phyloP scores from a whole-genome alignment of 2,888 invertebrate genomes.

The Dastarcus helophoroides region DNA sequence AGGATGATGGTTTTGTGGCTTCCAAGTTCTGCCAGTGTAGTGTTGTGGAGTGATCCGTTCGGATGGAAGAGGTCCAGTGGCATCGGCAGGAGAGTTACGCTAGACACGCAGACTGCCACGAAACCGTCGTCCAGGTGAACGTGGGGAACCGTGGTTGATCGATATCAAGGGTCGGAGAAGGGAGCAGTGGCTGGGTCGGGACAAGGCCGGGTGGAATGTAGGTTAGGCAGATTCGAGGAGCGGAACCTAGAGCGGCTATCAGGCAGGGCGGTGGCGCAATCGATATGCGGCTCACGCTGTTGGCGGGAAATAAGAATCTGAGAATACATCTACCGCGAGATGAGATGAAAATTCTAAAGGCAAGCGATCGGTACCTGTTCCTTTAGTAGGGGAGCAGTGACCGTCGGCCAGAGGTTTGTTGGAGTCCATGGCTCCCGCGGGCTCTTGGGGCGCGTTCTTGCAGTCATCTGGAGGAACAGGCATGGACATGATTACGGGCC shows the following conservation, averaged over 20 bases:
- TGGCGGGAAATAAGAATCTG: conserved; percentile 15
- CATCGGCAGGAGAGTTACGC: too few relatives aligned
- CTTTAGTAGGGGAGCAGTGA: conserved; percentile 35
- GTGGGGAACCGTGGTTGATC: too few relatives aligned
- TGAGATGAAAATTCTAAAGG: conserved; percentile 10
- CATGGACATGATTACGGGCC: conserved; percentile 28
- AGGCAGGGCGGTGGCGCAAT: conserved; percentile 25
- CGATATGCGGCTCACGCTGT: conserved; percentile 19
- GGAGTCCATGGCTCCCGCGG: conserved; percentile 19
- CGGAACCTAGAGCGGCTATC: conserved; percentile 8
- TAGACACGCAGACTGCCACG: too few relatives aligned
- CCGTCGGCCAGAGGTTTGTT: conserved; percentile 33
- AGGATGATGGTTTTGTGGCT: too few relatives aligned
- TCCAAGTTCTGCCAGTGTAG: too few relatives aligned
- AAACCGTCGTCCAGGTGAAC: too few relatives aligned
- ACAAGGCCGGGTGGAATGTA: conserved; percentile 29
- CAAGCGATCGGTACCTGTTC: conserved; percentile 26
- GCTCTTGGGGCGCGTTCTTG: conserved; percentile 26
- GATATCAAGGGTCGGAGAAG: too few relatives aligned
- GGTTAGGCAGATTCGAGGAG: conserved; percentile 33
- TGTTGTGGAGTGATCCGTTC: too few relatives aligned
- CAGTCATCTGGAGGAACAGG: conserved; percentile 33
- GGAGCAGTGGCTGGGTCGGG: conserved; percentile 19
- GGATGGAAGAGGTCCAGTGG: too few relatives aligned
- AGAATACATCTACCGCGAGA: conserved; percentile 9